These are phyloP conservation scores for Chionis minor DNA, from an alignment of 2,113 vertebrate species.

Conservation along the genomic window DNA sequence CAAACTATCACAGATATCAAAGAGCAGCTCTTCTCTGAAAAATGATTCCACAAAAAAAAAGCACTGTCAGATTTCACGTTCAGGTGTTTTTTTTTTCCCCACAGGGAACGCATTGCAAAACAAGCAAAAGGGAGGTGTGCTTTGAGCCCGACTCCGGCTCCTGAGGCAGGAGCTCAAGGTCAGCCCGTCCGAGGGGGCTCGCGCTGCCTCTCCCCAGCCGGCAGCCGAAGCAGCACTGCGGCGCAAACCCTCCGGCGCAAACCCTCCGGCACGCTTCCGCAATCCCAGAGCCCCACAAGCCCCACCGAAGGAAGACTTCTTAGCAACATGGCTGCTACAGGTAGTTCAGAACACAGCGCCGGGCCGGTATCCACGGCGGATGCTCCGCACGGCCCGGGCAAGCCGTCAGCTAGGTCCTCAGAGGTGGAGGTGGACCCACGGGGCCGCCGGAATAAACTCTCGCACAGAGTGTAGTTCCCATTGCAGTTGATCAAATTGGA, in stretches of 20 bases:
- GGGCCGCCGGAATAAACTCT: neutral
- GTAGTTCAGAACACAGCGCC: fast-evolving
- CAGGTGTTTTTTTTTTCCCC: neutral
- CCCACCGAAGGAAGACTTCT: neutral
- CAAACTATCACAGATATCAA: conserved; percentile 29
- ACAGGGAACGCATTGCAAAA: neutral
- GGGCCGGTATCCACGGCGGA: fast-evolving
- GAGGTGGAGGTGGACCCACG: fast-evolving
- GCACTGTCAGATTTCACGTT: neutral
- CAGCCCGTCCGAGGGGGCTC: neutral
- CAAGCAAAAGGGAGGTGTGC: neutral
- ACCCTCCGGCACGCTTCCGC: neutral
- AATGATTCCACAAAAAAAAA: conserved; percentile 12
- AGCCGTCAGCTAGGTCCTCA: neutral
- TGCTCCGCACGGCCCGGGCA: fast-evolving
- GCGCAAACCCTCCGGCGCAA: neutral
- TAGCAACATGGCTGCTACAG: neutral
- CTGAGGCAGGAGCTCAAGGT: neutral
- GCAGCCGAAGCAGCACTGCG: neutral
- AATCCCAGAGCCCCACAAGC: neutral
- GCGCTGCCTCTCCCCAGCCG: neutral
- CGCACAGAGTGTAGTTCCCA: neutral
- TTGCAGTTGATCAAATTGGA: neutral
- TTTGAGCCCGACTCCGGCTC: neutral
- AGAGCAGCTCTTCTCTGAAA: conserved; percentile 28